These are phyloP conservation scores for Physella acuta DNA, from an alignment of 1,140 invertebrate genomes.

Conservation along the genomic window DNA sequence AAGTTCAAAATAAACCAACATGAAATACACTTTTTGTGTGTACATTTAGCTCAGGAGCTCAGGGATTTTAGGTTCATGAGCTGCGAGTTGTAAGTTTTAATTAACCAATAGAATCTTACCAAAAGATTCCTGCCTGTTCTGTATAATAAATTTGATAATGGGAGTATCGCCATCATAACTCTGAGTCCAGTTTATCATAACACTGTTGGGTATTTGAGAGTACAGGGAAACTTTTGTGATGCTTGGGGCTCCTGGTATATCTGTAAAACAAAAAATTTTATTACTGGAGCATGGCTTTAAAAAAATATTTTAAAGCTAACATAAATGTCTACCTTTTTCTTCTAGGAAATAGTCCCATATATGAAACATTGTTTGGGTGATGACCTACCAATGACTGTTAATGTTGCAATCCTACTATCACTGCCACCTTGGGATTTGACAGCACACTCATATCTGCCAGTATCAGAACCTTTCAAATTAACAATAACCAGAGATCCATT, in stretches of 20 bases:
- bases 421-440: conserved; percentile 87
- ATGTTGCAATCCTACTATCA: conserved; percentile 77
- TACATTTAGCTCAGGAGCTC: too few species aligned
- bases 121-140: conserved; percentile 64
- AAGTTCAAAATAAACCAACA: too few species aligned
- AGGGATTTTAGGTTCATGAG: too few species aligned
- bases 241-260: conserved; percentile 88
- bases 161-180: conserved; percentile 97
- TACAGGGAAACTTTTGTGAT: conserved; percentile 76
- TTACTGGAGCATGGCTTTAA: too few species aligned
- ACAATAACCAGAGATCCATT: conserved; percentile 62
- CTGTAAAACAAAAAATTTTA: conserved; percentile 60
- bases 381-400: conserved; percentile 54
- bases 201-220: conserved; percentile 60
- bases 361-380: too few species aligned
- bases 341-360: too few species aligned
- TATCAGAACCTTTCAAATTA: conserved; percentile 62
- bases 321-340: too few species aligned
- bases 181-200: conserved; percentile 91
- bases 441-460: conserved; percentile 64
- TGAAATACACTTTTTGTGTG: too few species aligned
- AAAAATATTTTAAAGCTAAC: too few species aligned
- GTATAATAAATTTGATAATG: conserved; percentile 89
- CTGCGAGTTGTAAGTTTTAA: too few species aligned
- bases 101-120: too few species aligned